Base-by-base conservation (phyloP, 2,797 vertebrate species). In the Pseudotriccus pelzelni region DNA sequence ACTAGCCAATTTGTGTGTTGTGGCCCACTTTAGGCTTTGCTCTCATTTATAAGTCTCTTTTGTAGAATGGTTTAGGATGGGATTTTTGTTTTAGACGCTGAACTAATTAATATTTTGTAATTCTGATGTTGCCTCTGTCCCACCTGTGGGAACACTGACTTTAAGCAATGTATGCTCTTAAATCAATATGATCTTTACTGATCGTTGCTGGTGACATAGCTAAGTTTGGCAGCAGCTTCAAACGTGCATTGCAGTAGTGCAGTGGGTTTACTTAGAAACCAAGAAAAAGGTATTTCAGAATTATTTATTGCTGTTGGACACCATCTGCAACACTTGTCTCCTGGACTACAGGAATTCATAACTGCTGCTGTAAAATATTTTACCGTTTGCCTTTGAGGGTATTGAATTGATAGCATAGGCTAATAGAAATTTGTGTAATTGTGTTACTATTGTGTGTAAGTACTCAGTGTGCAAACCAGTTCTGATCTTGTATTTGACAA, bases 141-240 rank as follows among this genome's bases (percentile, higher is more conserved):
- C 72, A 76, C 84, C 56, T 96, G 47, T 89, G 94, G 90, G 58
- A 97, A 90, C 89, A 62, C 27, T 89, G 89, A 89, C 87, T 97
- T 94, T 84, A 91, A 89, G 43, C 24, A 62, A 12, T 32, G 23
- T 60, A 41, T 22, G 34, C 37, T 81, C 58, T 87, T 91, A 73
- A 94, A 91, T 97, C 88, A 69, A 15, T 94, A 59, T 56, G 83
- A 28, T 93, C 79, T 84, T 91, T 94, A 89, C 81, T 95, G 67
- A 30, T 47, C 41, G n/a, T 78, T 89, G n/a, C 72, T 90, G 52
- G 49, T 72, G 82, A 64, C 46, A 34, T 66, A 82, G 92, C 76
- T 82, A 69, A 66, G 12, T 81, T 70, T 89, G 55, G 69, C 68
- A 81, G 84, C 87, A 95, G 37, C 25, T 91, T 46, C 76, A 92